Conservation (phyloP, 2,797 vertebrate species). For the Sarcophilus harrisii region DNA sequence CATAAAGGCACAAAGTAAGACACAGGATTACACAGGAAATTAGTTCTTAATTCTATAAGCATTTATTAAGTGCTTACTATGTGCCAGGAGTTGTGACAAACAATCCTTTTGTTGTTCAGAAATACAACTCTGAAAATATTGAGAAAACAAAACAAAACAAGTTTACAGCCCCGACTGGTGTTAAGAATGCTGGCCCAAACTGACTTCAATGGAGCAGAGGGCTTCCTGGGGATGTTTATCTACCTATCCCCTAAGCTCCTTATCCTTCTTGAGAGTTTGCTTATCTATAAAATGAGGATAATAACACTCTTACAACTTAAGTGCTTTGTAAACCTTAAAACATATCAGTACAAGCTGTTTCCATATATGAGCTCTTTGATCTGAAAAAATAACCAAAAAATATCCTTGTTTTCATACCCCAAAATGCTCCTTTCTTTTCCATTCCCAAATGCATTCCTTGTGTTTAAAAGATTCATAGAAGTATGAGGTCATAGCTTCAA, state of each 20-base stretch:
- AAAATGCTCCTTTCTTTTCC: background rate
- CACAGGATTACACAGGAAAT: background rate
- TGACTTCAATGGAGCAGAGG: background rate
- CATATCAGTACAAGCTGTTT: background rate
- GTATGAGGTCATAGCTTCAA: background rate
- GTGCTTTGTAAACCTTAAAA: background rate
- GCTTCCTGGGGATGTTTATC: background rate
- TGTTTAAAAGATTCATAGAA: background rate
- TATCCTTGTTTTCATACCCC: background rate
- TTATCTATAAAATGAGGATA: background rate
- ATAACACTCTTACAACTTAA: background rate
- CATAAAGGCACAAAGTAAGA: background rate
- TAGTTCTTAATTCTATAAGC: background rate
- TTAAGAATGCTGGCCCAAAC: background rate
- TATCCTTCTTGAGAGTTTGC: background rate
- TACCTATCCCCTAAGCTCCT: background rate
- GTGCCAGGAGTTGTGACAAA: background rate
- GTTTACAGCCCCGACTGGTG: background rate
- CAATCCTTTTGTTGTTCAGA: too few relatives aligned
- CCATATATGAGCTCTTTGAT: background rate
- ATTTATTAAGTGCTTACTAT: background rate
- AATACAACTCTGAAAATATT: background rate
- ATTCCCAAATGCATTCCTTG: background rate
- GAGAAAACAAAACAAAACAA: background rate
- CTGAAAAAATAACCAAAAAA: background rate